Evolutionary conservation across 2,113 vertebrate genomes (phyloP).

Genomic region (Rhadina sibilatrix): DNA sequence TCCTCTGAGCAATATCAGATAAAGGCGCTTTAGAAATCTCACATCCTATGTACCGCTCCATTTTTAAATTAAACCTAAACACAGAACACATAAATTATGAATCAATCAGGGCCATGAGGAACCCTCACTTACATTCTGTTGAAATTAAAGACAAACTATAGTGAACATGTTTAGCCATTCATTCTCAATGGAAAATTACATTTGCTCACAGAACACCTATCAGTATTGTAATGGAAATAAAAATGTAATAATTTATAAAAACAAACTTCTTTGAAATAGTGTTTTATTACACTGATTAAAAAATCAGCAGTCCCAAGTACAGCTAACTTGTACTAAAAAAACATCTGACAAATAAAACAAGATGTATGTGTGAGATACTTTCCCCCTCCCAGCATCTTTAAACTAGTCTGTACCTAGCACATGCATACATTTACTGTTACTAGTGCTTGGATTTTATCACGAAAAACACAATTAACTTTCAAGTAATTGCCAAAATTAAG

Average conservation of each 20-base stretch:
- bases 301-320: background rate
- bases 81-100: conserved; percentile 42
- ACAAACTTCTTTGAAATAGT: background rate
- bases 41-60: conserved; percentile 74
- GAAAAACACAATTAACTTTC: background rate
- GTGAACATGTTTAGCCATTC: background rate
- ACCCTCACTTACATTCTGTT: background rate
- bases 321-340: background rate
- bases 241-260: background rate
- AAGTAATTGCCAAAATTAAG: background rate
- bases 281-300: background rate
- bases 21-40: conserved; percentile 74
- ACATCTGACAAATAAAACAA: background rate
- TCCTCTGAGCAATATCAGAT: conserved; percentile 81
- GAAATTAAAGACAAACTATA: background rate
- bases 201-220: background rate
- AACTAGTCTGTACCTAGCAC: background rate
- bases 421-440: background rate
- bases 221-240: background rate
- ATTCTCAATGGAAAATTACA: background rate
- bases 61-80: conserved; percentile 69
- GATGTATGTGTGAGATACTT: background rate
- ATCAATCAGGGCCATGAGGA: background rate
- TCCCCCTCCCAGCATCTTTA: background rate
- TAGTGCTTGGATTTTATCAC: background rate